Evolutionary conservation across 2,888 invertebrate genomes (phyloP).

Genomic region (Ornithoptera priamus): DNA sequence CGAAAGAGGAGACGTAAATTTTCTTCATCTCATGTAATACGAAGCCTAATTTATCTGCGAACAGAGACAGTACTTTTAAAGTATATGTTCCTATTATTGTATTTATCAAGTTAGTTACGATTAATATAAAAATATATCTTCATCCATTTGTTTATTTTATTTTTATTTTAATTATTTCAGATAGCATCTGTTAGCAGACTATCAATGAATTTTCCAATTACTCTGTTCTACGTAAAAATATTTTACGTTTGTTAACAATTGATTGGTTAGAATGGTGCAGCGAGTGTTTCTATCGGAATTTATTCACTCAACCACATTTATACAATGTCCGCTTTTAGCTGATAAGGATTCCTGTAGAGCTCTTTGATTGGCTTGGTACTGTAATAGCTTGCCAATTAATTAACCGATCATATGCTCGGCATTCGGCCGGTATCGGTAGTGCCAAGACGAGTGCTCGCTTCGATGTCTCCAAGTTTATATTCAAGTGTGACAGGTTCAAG

Average conservation of each 20-base stretch:
- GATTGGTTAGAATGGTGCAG: not conserved
- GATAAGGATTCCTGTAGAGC: constrained; percentile 6
- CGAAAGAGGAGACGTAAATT: no score
- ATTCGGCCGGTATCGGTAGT: not conserved
- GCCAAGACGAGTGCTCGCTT: not conserved
- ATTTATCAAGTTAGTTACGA: no score
- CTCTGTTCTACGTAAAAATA: not conserved
- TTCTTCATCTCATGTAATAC: no score
- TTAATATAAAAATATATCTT: no score
- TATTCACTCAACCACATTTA: constrained; percentile 5
- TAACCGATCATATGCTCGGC: not conserved
- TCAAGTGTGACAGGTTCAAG: not conserved
- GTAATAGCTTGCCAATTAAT: constrained; percentile 9
- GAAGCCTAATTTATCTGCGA: no score
- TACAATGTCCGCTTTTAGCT: constrained; percentile 11
- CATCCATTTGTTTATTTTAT: no score
- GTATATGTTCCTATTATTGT: no score
- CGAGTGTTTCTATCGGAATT: not conserved
- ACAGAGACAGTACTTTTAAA: no score
- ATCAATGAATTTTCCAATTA: not conserved
- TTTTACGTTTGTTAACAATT: not conserved
- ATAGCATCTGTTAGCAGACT: constrained; percentile 4
- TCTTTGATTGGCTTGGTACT: not conserved
- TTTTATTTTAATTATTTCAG: no score
- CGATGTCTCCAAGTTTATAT: not conserved